Base-by-base conservation (phyloP, 92 coral and sea anemone genomes). In the Pocillopora meandrina region DNA sequence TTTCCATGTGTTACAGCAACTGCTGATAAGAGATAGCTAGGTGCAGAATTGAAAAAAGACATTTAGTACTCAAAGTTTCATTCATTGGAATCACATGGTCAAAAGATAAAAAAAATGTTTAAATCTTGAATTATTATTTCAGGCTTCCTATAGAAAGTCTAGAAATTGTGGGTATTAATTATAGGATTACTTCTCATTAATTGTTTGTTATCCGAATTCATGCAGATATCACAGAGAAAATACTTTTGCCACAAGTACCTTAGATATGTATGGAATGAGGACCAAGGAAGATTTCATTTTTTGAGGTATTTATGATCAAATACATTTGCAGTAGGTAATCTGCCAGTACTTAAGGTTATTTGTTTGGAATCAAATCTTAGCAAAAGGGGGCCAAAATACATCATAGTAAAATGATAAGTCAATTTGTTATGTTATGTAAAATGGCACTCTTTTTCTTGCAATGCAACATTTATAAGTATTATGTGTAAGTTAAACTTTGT, bases 221-320 rank as follows among this genome's bases (percentile, higher is more conserved):
- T 31, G 21, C 75, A 80, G 84, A 73, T 17, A 16, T 67, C 10
- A 57, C 76, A 80, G 55, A 68, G 64, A 62, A 80, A 68, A 65
- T 80, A 80, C 84, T 93, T 91, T 74, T 71, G 82, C 61, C 91
- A 93, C 74, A 80, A 91, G 57, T 94, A 91, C 73, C 78, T 91
- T 13, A 88, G 90, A 82, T 93, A 93, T 67, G 63, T 91, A 59
- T 93, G 97, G 97, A 83, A 83, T 83, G 91, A 83, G 13, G 87
- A 83, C 52, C 65, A 61, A 16, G 86, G 81, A n/a, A 62, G 71
- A 17, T 93, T 93, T 91, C 84, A 90, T 58, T 77, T 93, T n/a
- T 16, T 93, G 63, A 93, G 91, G 97, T 93, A 60, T 66, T 82
- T 68, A 34, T 33, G 77, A 72, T 49, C 1, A 20, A 19, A 10